A percentile compares a stretch with the other conserved stretches of the same genome.
Conservation (phyloP, 2,113 vertebrate species). For the Anseranas semipalmata region DNA sequence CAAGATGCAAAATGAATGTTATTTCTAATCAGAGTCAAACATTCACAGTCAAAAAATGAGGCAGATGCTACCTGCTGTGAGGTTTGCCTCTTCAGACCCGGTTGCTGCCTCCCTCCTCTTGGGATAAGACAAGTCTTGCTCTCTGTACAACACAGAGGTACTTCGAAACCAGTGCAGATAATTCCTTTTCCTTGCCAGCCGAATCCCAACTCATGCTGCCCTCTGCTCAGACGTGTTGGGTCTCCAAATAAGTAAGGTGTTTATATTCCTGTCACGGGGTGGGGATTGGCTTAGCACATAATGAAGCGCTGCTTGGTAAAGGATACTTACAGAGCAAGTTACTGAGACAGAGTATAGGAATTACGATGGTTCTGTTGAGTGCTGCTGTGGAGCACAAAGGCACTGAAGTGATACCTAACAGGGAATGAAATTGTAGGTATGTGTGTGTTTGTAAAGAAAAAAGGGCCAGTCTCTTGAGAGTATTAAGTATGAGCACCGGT, state of each 20-base stretch:
- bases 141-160: rapidly evolving
- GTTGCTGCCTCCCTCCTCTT: not conserved
- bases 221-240: not conserved
- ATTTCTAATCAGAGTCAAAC: not conserved
- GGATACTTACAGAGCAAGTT: not conserved
- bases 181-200: not conserved
- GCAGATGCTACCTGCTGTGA: rapidly evolving
- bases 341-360: not conserved
- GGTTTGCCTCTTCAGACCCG: not conserved
- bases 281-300: not conserved
- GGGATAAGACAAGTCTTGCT: not conserved
- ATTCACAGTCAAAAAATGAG: not conserved
- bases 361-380: not conserved
- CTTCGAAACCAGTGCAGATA: not conserved
- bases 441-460: not conserved
- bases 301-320: not conserved
- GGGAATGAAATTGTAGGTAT: not conserved
- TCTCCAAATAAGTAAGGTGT: not conserved
- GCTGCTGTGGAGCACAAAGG: not conserved
- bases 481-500: not conserved
- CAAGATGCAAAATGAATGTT: not conserved
- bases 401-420: not conserved
- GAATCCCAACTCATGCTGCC: not conserved
- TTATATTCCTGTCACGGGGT: not conserved
- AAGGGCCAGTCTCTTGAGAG: not conserved